Conservation (phyloP, 2,797 vertebrate genomes). For the Melanotaenia parkinsoni region DNA sequence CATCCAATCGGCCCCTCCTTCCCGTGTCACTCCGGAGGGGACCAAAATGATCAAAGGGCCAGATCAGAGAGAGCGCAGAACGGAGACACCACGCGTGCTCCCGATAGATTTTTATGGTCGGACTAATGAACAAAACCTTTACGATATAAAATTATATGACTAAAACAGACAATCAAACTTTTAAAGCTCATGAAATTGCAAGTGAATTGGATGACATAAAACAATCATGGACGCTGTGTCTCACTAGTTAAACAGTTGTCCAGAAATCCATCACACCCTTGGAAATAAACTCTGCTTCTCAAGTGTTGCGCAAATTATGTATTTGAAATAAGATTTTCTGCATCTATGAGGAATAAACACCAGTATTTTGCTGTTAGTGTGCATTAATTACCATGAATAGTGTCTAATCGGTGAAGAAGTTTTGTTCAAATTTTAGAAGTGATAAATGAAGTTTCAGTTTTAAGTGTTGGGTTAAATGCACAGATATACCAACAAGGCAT, state of each 20-base stretch:
- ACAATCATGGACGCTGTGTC: no score
- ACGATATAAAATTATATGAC: neutral
- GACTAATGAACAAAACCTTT: neutral
- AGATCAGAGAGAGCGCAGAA: slow-evolving; percentile 28
- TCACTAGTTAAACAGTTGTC: no score
- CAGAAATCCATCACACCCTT: no score
- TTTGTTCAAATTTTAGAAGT: neutral
- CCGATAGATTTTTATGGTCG: neutral
- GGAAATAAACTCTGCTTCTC: no score
- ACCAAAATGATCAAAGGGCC: slow-evolving; percentile 56
- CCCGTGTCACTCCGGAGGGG: slow-evolving; percentile 43
- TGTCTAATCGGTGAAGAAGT: neutral
- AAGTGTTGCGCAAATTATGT: no score
- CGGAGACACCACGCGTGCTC: neutral
- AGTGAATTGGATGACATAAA: no score
- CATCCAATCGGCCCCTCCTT: slow-evolving; percentile 9
- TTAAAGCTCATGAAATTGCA: neutral
- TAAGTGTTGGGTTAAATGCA: neutral
- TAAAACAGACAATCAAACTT: neutral
- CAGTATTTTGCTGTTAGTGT: no score
- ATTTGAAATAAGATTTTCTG: no score
- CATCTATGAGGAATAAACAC: no score
- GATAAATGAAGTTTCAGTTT: no score
- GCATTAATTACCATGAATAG: no score
- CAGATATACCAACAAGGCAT: no score